A percentile compares a stretch with the other conserved stretches of the same genome.
Evolutionary conservation across 2,888 invertebrate species (phyloP).

Genomic region (Antheraea yamamai): DNA sequence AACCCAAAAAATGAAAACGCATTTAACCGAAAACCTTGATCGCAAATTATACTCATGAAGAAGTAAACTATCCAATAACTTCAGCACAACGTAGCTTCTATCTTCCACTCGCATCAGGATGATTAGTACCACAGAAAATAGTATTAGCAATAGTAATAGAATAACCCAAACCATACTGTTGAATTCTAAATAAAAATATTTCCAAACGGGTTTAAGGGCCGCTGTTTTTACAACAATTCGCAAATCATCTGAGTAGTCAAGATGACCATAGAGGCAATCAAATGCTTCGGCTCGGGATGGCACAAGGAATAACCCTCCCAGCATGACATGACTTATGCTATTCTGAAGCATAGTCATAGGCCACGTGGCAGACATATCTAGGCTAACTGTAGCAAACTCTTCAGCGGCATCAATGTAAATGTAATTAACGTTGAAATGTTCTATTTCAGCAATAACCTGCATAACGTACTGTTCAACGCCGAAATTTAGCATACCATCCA

Average conservation of each 20-base stretch:
- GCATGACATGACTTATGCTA: conserved; percentile 36
- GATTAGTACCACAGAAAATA: conserved; percentile 38
- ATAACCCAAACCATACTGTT: conserved; percentile 44
- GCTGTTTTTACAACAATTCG: conserved; percentile 49
- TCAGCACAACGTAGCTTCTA: conserved; percentile 38
- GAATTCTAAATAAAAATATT: conserved; percentile 51
- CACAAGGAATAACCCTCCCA: conserved; percentile 42
- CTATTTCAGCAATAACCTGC: conserved; percentile 43
- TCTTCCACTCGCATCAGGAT: conserved; percentile 36
- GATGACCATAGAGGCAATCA: conserved; percentile 43
- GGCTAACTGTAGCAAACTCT: conserved; percentile 38
- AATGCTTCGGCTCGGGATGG: conserved; percentile 39
- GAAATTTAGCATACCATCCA: conserved; percentile 16
- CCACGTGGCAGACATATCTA: conserved; percentile 44
- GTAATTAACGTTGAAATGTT: conserved; percentile 49
- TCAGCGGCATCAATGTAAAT: conserved; percentile 37
- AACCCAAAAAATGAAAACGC: conserved; percentile 48
- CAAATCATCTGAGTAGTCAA: conserved; percentile 47
- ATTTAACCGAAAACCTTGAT: conserved; percentile 23
- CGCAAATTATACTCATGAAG: conserved; percentile 37
- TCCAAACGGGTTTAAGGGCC: conserved; percentile 38
- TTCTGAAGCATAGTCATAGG: conserved; percentile 34
- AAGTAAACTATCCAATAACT: conserved; percentile 45
- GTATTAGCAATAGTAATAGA: conserved; percentile 37
- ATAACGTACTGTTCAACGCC: conserved; percentile 49